These are phyloP conservation scores for Odontesthes bonariensis DNA, from an alignment of 2,113 vertebrate genomes.

Conservation along the genomic window DNA sequence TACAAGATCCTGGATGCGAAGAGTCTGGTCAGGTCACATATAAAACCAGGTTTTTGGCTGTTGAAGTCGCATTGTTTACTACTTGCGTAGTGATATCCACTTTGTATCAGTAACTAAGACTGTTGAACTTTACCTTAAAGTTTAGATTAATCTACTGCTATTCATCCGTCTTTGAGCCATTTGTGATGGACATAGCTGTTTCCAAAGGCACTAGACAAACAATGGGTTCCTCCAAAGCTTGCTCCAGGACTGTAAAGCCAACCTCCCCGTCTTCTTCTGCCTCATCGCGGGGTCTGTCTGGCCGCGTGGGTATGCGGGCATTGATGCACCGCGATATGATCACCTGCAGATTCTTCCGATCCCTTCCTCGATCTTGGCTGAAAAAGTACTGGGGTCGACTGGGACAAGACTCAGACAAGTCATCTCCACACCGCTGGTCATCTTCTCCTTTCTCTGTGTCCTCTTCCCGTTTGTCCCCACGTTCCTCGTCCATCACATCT, in stretches of 20 bases:
- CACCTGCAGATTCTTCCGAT: slow-evolving; percentile 84
- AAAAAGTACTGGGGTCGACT: slow-evolving; percentile 59
- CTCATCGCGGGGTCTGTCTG: slow-evolving; percentile 77
- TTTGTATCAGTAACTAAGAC: neutral
- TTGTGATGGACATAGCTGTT: slow-evolving; percentile 50
- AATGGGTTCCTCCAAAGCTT: neutral
- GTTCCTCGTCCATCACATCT: slow-evolving; percentile 15
- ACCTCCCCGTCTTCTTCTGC: slow-evolving; percentile 27
- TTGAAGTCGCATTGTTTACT: neutral
- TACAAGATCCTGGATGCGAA: neutral
- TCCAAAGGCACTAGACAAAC: slow-evolving; percentile 8
- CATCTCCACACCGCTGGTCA: slow-evolving; percentile 16
- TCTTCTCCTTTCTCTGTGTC: slow-evolving; percentile 25
- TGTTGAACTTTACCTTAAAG: neutral
- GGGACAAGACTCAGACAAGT: neutral
- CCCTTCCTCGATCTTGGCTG: slow-evolving; percentile 75
- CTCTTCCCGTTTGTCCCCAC: slow-evolving; percentile 19
- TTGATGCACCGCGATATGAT: slow-evolving; percentile 87
- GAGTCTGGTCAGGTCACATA: neutral
- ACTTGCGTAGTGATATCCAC: neutral
- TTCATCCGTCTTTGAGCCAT: neutral
- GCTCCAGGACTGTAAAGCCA: neutral
- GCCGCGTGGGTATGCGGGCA: slow-evolving; percentile 82
- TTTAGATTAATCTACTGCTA: slow-evolving; percentile 3
- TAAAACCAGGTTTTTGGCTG: slow-evolving; percentile 19